Conservation (phyloP, 2,888 invertebrate species). For the Mesorhabditis spiculigera region DNA sequence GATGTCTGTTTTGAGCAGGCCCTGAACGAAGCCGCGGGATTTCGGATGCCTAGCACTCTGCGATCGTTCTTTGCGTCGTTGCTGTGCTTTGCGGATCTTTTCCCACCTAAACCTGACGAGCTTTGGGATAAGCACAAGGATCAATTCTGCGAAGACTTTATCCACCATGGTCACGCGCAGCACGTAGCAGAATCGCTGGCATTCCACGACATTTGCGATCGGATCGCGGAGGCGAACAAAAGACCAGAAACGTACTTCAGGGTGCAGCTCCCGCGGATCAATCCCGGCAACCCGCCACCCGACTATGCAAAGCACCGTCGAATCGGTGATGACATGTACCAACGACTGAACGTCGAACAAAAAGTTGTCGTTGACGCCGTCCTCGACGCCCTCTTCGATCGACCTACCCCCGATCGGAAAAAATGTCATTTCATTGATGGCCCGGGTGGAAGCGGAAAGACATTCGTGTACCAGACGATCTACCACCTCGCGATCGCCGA, state of each 20-base stretch:
- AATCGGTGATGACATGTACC: conserved; percentile 12
- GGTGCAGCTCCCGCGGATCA: background rate
- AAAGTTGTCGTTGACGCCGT: conserved; percentile 8
- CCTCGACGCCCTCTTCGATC: conserved; percentile 9
- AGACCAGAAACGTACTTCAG: background rate
- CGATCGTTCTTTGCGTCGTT: conserved; percentile 20
- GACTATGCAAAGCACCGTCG: background rate
- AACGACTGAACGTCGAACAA: conserved; percentile 18
- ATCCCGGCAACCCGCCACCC: background rate
- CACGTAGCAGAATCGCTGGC: conserved; percentile 14
- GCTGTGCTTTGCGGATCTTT: conserved; percentile 18
- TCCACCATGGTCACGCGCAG: conserved; percentile 7
- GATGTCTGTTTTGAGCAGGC: conserved; percentile 14
- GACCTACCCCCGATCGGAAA: conserved; percentile 45
- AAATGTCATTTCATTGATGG: too few relatives aligned
- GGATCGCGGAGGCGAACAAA: background rate
- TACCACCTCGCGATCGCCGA: conserved; percentile 53
- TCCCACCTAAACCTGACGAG: conserved; percentile 11
- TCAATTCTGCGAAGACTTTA: conserved; percentile 18
- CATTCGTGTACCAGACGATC: conserved; percentile 59
- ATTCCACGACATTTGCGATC: conserved; percentile 11
- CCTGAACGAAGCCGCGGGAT: conserved; percentile 15
- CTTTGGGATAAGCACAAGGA: conserved; percentile 15
- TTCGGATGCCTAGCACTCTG: conserved; percentile 13
- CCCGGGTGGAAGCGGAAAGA: too few relatives aligned